Conservation (phyloP, 2,888 invertebrate species). For the Carterocephalus palaemon region DNA sequence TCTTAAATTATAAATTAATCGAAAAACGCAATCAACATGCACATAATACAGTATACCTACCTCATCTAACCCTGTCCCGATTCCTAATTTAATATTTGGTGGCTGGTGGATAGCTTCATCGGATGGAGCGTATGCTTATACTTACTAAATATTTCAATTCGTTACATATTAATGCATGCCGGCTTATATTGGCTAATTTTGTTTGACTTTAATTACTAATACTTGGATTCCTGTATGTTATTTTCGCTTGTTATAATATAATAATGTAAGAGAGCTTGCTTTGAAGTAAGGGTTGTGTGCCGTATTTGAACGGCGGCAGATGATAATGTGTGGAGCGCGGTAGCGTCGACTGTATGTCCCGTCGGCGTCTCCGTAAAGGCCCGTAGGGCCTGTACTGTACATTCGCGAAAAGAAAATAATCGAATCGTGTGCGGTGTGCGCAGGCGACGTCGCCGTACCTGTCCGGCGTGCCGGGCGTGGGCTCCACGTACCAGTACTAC, state of each 20-base stretch:
- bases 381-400: not conserved
- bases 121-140: constrained; percentile 66
- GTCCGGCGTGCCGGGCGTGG: constrained; percentile 93
- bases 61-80: constrained; percentile 38
- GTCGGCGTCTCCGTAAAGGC: constrained; percentile 3
- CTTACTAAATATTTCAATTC: constrained; percentile 57
- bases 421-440: constrained; percentile 37
- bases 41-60: constrained; percentile 25
- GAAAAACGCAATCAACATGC: constrained; percentile 10
- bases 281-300: constrained; percentile 8
- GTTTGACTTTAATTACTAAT: constrained; percentile 30
- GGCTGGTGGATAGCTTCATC: constrained; percentile 68
- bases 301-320: too few relatives aligned
- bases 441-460: constrained; percentile 95
- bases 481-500: constrained; percentile 94
- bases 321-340: too few relatives aligned
- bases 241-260: constrained; percentile 13
- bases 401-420: constrained; percentile 15
- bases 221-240: constrained; percentile 11
- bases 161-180: constrained; percentile 57
- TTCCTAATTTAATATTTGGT: constrained; percentile 47
- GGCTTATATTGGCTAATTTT: constrained; percentile 59
- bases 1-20: too few relatives aligned
- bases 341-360: too few relatives aligned
- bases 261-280: constrained; percentile 25